phyloP scores from a whole-genome alignment of 1,140 invertebrate species.

The Drosophila murphyi region DNA sequence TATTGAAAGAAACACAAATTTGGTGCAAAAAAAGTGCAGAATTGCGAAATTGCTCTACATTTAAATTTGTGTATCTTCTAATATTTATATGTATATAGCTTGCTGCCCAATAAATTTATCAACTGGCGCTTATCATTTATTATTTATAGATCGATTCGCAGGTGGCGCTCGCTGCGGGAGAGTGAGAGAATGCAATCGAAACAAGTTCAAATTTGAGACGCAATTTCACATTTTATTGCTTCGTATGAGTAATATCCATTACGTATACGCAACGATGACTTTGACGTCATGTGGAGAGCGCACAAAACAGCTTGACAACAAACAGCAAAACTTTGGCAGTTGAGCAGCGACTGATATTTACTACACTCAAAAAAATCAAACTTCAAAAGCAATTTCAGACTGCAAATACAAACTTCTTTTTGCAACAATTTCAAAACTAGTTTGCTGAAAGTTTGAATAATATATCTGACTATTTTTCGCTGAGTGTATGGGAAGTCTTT shows the following conservation, averaged over 20 bases:
- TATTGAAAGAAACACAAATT: constrained; percentile 3
- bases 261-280: constrained; percentile 30
- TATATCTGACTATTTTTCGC: not conserved
- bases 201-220: constrained; percentile 20
- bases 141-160: not conserved
- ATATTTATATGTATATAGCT: not conserved
- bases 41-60: constrained; percentile 12
- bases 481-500: constrained; percentile 3
- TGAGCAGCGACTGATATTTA: too few species aligned
- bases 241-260: constrained; percentile 44
- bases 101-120: constrained; percentile 13
- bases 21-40: constrained; percentile 40
- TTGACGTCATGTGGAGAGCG: constrained; percentile 16
- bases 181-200: constrained; percentile 29
- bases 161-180: too few species aligned
- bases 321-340: not conserved
- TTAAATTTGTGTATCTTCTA: not conserved
- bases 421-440: too few species aligned
- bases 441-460: too few species aligned
- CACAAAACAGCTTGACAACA: constrained; percentile 3
- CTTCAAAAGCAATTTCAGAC: not conserved
- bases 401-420: not conserved
- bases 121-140: constrained; percentile 32
- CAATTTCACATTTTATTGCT: constrained; percentile 29
- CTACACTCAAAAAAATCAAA: not conserved